phyloP scores from a whole-genome alignment of 2,113 vertebrate genomes.

The Callithrix jacchus region DNA sequence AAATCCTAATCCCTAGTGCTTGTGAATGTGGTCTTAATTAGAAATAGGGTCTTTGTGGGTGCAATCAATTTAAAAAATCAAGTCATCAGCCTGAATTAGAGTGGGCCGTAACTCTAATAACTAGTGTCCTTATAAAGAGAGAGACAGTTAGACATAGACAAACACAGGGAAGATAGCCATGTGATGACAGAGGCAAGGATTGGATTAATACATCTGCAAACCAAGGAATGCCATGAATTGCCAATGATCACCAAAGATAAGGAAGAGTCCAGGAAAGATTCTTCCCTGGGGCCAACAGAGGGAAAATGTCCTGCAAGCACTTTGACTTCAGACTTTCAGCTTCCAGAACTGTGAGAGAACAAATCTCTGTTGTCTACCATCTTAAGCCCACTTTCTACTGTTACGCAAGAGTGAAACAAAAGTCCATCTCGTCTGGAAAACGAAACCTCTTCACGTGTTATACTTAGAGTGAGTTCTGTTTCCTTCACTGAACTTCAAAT shows the following conservation, averaged over 20 bases:
- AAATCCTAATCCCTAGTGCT: not conserved
- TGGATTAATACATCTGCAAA: not conserved
- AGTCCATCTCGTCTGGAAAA: not conserved
- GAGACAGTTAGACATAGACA: not conserved
- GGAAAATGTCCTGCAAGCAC: not conserved
- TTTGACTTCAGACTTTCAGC: not conserved
- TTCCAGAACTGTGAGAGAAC: not conserved
- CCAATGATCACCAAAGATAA: rapidly evolving
- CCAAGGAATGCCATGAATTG: not conserved
- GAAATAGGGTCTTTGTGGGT: not conserved
- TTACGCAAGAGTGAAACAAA: not conserved
- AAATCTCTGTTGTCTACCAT: not conserved
- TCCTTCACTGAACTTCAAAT: not conserved
- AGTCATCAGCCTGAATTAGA: not conserved
- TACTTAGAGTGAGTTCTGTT: not conserved
- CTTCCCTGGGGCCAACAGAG: not conserved
- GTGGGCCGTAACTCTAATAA: not conserved
- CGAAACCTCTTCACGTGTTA: not conserved
- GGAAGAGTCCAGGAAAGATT: not conserved
- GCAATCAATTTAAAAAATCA: not conserved
- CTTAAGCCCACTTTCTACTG: not conserved
- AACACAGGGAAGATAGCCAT: not conserved
- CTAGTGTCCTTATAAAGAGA: not conserved
- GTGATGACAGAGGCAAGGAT: not conserved
- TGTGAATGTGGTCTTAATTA: not conserved